Base-by-base conservation (phyloP, 2,888 invertebrate genomes). In the Caradrina clavipalpis region DNA sequence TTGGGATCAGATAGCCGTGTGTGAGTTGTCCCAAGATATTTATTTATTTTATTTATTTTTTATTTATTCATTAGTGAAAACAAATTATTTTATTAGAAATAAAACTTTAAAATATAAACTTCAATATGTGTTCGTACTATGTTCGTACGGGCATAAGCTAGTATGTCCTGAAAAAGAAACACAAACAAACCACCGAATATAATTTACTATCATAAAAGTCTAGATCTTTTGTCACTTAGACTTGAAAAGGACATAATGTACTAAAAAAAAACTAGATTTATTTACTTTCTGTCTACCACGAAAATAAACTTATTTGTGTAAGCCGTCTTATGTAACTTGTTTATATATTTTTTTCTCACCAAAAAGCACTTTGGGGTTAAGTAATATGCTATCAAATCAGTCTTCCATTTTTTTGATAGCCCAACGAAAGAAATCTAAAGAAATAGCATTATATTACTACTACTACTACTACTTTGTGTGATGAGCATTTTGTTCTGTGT, bases 261-360 rank as follows among this genome's bases (percentile, higher is more conserved):
- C 2, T 26, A 31, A 53, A 63, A 61, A 53, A 47, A 76, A 45
- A 45, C 42, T 11, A 35, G 62, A 70, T 63, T n/a, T 58, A 68
- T 67, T 49, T 69, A 59, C 47, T 60, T 4, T n/a, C 50, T 21
- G 49, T 8, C 13, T 35, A 11, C 10, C 26, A 19, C 35, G 19
- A 72, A 57, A 65, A 75, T 54, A 72, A 60, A n/a, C 11, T 47
- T 72, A 35, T 77, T 64, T 57, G 13, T 49, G 35, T 19, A 17
- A 39, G 21, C 1, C 17, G 0, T 60, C 26, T 56, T 75, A 49
- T 13, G 13, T 45, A 56, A 68, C 39, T 54, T 74, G 13, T 49
- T 58, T 35, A n/a, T 1, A 7, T 31, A 31, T 35, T 22, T 62
- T 49, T 42, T 54, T 62, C 21, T 17, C 4, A 15, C 22, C 8